phyloP scores from a whole-genome alignment of 2,888 invertebrate species.

The Koerneria pararmatus region DNA sequence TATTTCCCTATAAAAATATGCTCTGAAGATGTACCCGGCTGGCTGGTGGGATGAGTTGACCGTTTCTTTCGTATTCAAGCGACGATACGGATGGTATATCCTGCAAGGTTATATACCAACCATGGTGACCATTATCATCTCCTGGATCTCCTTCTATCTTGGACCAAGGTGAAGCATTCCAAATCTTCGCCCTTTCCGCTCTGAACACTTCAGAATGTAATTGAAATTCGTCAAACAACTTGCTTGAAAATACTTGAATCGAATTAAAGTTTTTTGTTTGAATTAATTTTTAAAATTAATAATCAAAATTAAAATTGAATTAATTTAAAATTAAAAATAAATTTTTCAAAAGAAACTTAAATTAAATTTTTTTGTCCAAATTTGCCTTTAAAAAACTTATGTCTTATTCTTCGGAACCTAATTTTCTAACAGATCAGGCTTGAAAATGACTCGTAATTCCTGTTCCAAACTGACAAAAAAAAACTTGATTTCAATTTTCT shows the following conservation, averaged over 20 bases:
- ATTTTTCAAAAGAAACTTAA: no score
- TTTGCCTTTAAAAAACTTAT: no score
- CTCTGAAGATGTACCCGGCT: conserved; percentile 56
- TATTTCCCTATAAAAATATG: not conserved
- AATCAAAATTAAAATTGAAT: not conserved
- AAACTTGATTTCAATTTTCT: no score
- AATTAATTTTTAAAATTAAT: not conserved
- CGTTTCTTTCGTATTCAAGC: conserved; percentile 56
- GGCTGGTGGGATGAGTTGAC: conserved; percentile 60
- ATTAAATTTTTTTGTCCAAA: no score
- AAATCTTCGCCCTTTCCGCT: no score
- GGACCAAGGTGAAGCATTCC: conserved; percentile 55
- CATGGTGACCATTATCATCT: conserved; percentile 59
- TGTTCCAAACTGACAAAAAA: no score
- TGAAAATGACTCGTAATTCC: no score
- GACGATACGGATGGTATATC: conserved; percentile 59
- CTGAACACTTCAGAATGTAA: no score
- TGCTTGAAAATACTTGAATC: no score
- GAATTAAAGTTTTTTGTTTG: not conserved
- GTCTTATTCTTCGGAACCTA: no score
- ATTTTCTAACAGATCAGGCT: no score
- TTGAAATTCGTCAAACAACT: no score
- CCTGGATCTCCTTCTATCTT: conserved; percentile 59
- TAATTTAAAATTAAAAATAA: not conserved
- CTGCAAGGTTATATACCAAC: conserved; percentile 59